Base-by-base conservation (phyloP, 2,113 vertebrate genomes). In the Silurus glanis region DNA sequence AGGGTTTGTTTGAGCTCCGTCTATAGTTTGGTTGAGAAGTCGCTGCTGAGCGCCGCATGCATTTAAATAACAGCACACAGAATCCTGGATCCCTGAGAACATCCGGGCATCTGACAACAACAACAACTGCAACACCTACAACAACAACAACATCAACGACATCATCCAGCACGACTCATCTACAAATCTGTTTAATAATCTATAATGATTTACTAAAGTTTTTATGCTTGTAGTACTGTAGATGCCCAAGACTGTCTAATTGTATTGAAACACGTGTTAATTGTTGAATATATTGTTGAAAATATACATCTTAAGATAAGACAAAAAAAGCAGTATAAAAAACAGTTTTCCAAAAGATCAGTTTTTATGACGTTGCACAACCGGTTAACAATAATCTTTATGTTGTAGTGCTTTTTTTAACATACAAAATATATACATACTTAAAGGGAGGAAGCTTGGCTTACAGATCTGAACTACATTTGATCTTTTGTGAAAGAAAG, bases 11-110 rank as follows among this genome's bases (percentile, higher is more conserved):
- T 37, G 47, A 58, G 19, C n/a, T 58, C 61, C 47, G 72, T 86
- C 80, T 89, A 37, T 37, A 19, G 93, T 28, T 93, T 88, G 93
- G 92, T 93, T 94, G 94, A 89, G 85, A 72, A 5, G 62, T 55
- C 49, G 13, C 17, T 59, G 13, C 9, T 49, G 13, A 55, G 23
- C 56, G 28, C 56, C 78, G 78, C 78, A 80, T 59, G n/a, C 78
- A 59, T 59, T 80, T 21, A 5, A 80, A 61, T 45, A 80, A 59
- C 75, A 55, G n/a, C n/a, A 28, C 76, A 19, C 25, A 58, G 55
- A 23, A 59, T 59, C 25, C 25, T 59, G 28, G 56, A 13, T 17
- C 19, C 23, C 17, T 17, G 5, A 0, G 17, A 28, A 59, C 78
- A 59, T 80, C 25, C 56, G 56, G 55, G 56, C 9, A 80, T 55